Evolutionary conservation across 2,797 vertebrate species (phyloP).

Genomic region (Crocodylus rhombifer): DNA sequence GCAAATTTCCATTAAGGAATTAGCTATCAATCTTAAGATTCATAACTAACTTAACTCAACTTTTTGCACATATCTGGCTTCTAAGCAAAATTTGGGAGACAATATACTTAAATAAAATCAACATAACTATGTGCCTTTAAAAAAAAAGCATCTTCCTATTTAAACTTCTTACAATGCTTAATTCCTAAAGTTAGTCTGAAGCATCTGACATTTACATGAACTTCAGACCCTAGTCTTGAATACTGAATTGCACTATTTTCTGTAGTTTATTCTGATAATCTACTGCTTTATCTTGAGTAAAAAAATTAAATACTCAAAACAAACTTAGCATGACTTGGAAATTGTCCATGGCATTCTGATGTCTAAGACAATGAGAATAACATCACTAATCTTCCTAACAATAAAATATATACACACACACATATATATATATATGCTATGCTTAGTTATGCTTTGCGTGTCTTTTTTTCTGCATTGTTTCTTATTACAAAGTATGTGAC

Average conservation of each 20-base stretch:
- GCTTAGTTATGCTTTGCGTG: conserved; percentile 70
- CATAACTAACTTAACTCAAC: conserved; percentile 75
- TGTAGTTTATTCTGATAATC: conserved; percentile 69
- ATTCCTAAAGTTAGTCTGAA: conserved; percentile 76
- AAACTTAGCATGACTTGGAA: conserved; percentile 76
- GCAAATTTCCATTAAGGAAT: conserved; percentile 75
- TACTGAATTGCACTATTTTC: conserved; percentile 59
- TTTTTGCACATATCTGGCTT: conserved; percentile 74
- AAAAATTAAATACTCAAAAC: conserved; percentile 77
- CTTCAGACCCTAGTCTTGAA: conserved; percentile 77
- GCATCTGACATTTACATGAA: conserved; percentile 72
- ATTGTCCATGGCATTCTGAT: conserved; percentile 85
- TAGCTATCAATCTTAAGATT: conserved; percentile 71
- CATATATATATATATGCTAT: conserved; percentile 53
- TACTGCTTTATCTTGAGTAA: conserved; percentile 74
- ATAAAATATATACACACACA: conserved; percentile 68
- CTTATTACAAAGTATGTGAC: conserved; percentile 78
- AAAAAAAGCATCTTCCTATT: conserved; percentile 78
- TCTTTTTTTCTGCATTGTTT: conserved; percentile 55
- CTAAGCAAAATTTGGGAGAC: conserved; percentile 79
- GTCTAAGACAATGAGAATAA: conserved; percentile 65
- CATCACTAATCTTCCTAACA: conserved; percentile 65
- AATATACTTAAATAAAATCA: conserved; percentile 77
- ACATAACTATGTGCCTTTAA: conserved; percentile 73
- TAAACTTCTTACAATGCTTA: conserved; percentile 72